A percentile compares a stretch with the other conserved stretches of the same genome.
phyloP scores from a whole-genome alignment of 2,113 vertebrate genomes.

The Scolopax mira region DNA sequence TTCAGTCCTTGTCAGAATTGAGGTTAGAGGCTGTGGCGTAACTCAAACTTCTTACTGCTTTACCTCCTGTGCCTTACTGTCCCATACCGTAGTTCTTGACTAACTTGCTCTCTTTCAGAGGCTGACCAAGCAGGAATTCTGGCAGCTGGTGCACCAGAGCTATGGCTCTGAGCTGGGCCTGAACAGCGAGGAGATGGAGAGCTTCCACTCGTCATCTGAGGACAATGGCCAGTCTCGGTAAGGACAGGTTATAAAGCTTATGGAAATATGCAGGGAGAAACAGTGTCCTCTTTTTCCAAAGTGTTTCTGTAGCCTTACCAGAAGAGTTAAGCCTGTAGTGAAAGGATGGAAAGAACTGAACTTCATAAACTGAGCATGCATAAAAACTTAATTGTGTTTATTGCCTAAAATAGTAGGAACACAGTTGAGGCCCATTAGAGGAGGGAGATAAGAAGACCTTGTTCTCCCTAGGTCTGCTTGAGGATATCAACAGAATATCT shows the following conservation, averaged over 20 bases:
- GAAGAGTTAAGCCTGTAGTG: background rate
- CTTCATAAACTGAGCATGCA: background rate
- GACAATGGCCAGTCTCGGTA: slow-evolving; percentile 81
- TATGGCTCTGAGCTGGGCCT: slow-evolving; percentile 92
- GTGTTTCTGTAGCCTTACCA: background rate
- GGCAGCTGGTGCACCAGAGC: slow-evolving; percentile 90
- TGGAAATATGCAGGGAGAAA: background rate
- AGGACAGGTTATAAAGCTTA: background rate
- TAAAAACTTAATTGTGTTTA: background rate
- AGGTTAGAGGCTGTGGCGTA: slow-evolving; percentile 61
- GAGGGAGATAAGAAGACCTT: background rate
- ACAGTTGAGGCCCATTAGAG: background rate
- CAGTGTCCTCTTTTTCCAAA: background rate
- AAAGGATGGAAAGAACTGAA: background rate
- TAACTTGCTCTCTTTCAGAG: slow-evolving; percentile 70
- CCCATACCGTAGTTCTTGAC: background rate
- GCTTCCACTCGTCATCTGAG: slow-evolving; percentile 76
- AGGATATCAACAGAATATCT: background rate
- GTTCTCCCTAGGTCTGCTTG: background rate
- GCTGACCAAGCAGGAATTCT: slow-evolving; percentile 83
- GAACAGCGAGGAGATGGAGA: slow-evolving; percentile 91
- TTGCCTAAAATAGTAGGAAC: background rate
- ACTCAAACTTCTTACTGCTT: slow-evolving; percentile 42
- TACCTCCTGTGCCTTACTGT: background rate
- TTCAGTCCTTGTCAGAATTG: slow-evolving; percentile 32